Percentiles rank a stretch among this genome's conserved stretches.
Evolutionary conservation across 30 jellyfish, hydroid and myxozoan genomes (phyloP).

Genomic region (Aurelia coerulea): DNA sequence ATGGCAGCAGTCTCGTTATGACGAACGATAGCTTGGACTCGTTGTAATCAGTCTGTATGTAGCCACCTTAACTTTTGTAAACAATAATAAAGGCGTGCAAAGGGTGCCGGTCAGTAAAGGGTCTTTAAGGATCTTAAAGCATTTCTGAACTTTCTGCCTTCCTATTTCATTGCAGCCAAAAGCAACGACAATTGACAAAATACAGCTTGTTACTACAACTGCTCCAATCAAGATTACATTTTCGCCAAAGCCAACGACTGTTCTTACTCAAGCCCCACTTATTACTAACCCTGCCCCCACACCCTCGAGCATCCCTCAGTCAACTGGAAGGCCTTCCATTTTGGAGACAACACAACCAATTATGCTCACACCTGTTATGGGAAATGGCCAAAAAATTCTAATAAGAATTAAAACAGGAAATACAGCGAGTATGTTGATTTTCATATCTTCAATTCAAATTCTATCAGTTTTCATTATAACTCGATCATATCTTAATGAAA

Average conservation of each 20-base stretch:
- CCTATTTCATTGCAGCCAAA: too few species aligned
- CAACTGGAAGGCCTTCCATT: background rate
- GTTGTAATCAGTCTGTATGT: too few species aligned
- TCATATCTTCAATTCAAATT: background rate
- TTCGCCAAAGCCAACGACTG: background rate
- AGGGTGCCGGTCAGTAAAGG: too few species aligned
- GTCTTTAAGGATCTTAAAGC: too few species aligned
- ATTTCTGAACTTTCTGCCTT: too few species aligned
- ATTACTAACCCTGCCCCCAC: constrained; percentile 12
- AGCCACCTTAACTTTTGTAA: too few species aligned
- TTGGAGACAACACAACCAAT: constrained; percentile 23
- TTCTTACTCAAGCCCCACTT: constrained; percentile 20
- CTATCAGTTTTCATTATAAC: background rate
- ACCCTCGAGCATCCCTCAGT: background rate
- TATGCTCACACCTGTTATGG: constrained; percentile 13
- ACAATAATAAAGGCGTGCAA: too few species aligned
- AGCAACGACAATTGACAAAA: too few species aligned
- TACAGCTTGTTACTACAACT: constrained; percentile 2
- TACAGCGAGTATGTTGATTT: constrained; percentile 8
- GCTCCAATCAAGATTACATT: constrained; percentile 15
- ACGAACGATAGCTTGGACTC: too few species aligned
- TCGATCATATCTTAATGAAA: background rate
- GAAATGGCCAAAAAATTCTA: constrained; percentile 45
- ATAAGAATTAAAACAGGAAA: constrained; percentile 45
- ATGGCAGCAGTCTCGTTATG: too few species aligned